These are phyloP conservation scores for Hormiphora californensis DNA, from an alignment of 37 sponge, comb jelly and placozoan species.

Conservation along the genomic window DNA sequence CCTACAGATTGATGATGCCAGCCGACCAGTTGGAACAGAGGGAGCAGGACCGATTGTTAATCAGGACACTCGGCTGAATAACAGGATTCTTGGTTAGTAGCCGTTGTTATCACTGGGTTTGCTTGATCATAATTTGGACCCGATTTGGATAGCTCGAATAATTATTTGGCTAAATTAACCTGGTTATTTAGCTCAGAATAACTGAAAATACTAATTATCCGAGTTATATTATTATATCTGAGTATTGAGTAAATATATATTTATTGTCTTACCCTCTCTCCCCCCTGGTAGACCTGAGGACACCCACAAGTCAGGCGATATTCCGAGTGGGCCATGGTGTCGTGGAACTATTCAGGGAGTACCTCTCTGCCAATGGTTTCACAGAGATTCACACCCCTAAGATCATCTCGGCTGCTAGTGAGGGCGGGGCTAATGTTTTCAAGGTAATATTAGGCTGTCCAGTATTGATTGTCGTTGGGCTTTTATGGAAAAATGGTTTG, in stretches of 20 bases:
- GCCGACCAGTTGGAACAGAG: slow-evolving; percentile 68
- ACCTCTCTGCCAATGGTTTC: slow-evolving; percentile 77
- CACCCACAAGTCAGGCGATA: slow-evolving; percentile 90
- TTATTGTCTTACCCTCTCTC: not conserved
- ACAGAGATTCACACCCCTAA: slow-evolving; percentile 97
- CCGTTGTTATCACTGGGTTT: too few relatives aligned
- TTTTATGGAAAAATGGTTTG: too few relatives aligned
- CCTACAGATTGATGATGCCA: slow-evolving; percentile 93
- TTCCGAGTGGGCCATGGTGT: slow-evolving; percentile 90
- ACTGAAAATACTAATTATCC: too few relatives aligned
- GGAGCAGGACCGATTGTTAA: slow-evolving; percentile 69
- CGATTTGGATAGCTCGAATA: too few relatives aligned
- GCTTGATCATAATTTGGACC: too few relatives aligned
- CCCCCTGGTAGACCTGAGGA: slow-evolving; percentile 58
- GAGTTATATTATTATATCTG: not conserved
- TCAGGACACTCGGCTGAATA: slow-evolving; percentile 93
- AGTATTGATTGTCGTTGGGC: too few relatives aligned
- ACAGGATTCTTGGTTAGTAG: slow-evolving; percentile 77
- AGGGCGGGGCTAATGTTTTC: slow-evolving; percentile 99
- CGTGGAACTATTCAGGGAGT: slow-evolving; percentile 79
- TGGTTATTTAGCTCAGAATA: too few relatives aligned
- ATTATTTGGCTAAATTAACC: too few relatives aligned
- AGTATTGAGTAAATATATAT: not conserved
- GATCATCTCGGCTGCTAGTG: slow-evolving; percentile 98
- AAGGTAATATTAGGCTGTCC: too few relatives aligned